phyloP scores from a whole-genome alignment of 2,888 invertebrate species.

The Amphiduros pacificus region DNA sequence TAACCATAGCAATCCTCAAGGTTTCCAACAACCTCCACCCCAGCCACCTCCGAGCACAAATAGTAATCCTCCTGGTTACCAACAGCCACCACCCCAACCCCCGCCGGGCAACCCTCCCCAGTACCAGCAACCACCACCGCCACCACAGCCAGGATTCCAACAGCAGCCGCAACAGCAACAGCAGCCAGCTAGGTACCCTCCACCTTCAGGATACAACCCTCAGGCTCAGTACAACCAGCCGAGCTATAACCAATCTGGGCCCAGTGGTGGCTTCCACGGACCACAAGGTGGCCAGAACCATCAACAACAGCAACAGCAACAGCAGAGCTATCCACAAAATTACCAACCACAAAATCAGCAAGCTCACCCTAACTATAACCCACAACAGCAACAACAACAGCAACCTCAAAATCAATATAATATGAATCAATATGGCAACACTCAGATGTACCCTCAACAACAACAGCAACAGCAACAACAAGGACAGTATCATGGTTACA shows the following conservation, averaged over 20 bases:
- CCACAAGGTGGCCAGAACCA: not conserved
- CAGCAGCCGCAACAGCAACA: slow-evolving; percentile 11
- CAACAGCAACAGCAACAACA: no score
- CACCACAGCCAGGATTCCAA: no score
- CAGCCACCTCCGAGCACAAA: not conserved
- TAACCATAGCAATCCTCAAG: not conserved
- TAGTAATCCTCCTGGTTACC: slow-evolving; percentile 13
- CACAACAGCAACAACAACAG: no score
- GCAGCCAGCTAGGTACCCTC: no score
- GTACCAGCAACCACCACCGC: slow-evolving; percentile 1
- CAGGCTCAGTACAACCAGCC: not conserved
- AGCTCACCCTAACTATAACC: no score
- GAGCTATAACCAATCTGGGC: not conserved
- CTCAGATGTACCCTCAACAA: no score
- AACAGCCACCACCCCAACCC: slow-evolving; percentile 14
- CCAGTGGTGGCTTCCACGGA: not conserved
- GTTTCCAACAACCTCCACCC: slow-evolving; percentile 1
- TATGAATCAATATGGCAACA: no score
- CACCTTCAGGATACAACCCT: no score
- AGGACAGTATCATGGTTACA: no score
- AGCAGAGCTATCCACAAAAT: no score
- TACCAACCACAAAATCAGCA: no score
- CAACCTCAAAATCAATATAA: no score
- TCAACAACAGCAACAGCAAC: not conserved
- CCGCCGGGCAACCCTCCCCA: slow-evolving; percentile 13